Evolutionary conservation across 2,113 vertebrate species (phyloP).

Genomic region (Rhea pennata): DNA sequence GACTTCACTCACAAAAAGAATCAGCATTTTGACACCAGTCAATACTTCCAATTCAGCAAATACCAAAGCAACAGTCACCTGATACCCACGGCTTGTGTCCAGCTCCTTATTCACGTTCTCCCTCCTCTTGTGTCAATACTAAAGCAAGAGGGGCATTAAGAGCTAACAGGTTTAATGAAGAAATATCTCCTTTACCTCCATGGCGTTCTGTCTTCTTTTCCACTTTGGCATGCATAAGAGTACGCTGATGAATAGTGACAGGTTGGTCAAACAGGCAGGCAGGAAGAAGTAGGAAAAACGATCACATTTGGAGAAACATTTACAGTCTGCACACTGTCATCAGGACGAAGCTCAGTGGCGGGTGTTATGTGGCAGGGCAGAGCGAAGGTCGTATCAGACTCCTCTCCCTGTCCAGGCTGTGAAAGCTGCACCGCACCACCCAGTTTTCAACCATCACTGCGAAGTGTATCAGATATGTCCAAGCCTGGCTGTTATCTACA

Average conservation of each 20-base stretch:
- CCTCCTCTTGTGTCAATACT: background rate
- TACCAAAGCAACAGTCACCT: rapidly evolving
- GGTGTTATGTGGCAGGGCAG: background rate
- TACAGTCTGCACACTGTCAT: background rate
- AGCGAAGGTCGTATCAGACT: background rate
- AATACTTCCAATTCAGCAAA: background rate
- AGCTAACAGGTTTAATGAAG: background rate
- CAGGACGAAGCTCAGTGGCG: background rate
- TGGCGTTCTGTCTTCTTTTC: rapidly evolving
- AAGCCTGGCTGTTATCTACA: background rate
- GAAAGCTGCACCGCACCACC: rapidly evolving
- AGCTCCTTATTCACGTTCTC: background rate
- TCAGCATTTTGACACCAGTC: background rate
- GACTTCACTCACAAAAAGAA: background rate
- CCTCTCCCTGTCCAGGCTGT: background rate
- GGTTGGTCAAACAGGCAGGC: background rate
- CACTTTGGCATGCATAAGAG: rapidly evolving
- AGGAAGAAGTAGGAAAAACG: background rate
- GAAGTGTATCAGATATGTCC: background rate
- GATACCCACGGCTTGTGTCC: background rate
- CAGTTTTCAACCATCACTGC: background rate
- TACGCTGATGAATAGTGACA: background rate
- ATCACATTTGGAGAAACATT: background rate
- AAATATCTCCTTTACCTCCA: background rate
- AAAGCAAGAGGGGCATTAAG: background rate